Evolutionary conservation across 1,140 invertebrate genomes (phyloP).

Genomic region (Drosophila lacteicornis): DNA sequence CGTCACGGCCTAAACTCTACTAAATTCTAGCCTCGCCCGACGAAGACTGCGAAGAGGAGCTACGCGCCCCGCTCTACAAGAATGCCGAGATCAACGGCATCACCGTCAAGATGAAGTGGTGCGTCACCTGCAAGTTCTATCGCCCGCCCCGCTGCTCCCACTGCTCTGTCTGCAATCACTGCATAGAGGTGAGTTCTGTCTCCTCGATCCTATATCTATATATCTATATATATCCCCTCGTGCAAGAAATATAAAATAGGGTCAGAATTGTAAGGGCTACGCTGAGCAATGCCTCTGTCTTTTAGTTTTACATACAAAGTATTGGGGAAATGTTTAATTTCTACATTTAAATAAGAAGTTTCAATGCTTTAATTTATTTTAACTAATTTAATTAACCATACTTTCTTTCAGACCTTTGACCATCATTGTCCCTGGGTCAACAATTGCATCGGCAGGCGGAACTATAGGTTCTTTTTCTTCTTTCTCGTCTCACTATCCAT

Average conservation of each 20-base stretch:
- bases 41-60: slow-evolving; percentile 98
- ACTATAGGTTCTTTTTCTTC: slow-evolving; percentile 99
- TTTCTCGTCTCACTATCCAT: slow-evolving; percentile 98
- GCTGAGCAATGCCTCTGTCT: no score
- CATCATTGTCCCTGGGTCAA: slow-evolving; percentile 99
- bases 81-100: slow-evolving; percentile 99
- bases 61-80: slow-evolving; percentile 98
- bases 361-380: not conserved
- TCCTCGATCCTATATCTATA: not conserved
- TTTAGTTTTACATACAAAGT: no score
- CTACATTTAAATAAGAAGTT: not conserved
- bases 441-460: slow-evolving; percentile 99
- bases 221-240: not conserved
- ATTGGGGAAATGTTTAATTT: no score
- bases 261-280: no score
- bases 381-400: slow-evolving; percentile 1
- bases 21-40: slow-evolving; percentile 93
- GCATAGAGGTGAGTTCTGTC: slow-evolving; percentile 94
- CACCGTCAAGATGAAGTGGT: slow-evolving; percentile 99
- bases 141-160: slow-evolving; percentile 99
- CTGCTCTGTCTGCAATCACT: slow-evolving; percentile 99
- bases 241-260: not conserved
- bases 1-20: slow-evolving; percentile 72
- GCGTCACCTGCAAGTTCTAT: slow-evolving; percentile 99
- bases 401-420: slow-evolving; percentile 95